phyloP scores from a whole-genome alignment of 2,888 invertebrate species.

The Ormyrus thymus region DNA sequence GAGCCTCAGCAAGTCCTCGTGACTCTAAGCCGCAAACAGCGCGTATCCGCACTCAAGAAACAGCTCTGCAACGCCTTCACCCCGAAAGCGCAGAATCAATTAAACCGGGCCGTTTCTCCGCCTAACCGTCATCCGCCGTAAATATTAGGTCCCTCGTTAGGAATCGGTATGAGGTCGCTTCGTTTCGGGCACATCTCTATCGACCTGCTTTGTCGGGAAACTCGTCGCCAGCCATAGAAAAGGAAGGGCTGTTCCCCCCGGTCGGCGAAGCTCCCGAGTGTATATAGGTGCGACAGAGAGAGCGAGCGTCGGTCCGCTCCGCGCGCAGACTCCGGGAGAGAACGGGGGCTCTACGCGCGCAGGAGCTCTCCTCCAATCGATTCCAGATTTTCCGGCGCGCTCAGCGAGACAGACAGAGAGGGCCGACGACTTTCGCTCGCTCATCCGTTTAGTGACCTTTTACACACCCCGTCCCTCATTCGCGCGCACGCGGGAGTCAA shows the following conservation, averaged over 20 bases:
- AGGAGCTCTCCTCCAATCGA: conserved; percentile 67
- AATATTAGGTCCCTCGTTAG: too few relatives aligned
- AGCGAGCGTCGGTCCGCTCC: conserved; percentile 53
- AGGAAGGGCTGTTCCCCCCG: neutral
- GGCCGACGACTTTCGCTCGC: conserved; percentile 8
- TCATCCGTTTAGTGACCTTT: conserved; percentile 35
- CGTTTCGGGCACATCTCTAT: conserved; percentile 61
- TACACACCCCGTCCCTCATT: too few relatives aligned
- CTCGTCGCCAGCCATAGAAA: conserved; percentile 60
- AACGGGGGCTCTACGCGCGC: neutral
- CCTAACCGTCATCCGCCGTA: too few relatives aligned
- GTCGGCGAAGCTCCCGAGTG: neutral
- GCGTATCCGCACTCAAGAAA: too few relatives aligned
- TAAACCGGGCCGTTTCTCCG: too few relatives aligned
- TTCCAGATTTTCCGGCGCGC: conserved; percentile 72
- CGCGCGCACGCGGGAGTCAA: too few relatives aligned
- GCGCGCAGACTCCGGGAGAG: conserved; percentile 69
- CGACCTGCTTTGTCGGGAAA: conserved; percentile 71
- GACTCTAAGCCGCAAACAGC: too few relatives aligned
- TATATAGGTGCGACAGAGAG: conserved; percentile 10
- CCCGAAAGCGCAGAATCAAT: too few relatives aligned
- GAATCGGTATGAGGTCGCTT: too few relatives aligned
- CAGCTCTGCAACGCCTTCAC: too few relatives aligned
- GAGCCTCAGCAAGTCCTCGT: too few relatives aligned
- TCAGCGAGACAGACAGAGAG: conserved; percentile 64